A percentile compares a stretch with the other conserved stretches of the same genome.
phyloP scores from a whole-genome alignment of 2,888 invertebrate genomes.

The Ophonus ardosiacus region DNA sequence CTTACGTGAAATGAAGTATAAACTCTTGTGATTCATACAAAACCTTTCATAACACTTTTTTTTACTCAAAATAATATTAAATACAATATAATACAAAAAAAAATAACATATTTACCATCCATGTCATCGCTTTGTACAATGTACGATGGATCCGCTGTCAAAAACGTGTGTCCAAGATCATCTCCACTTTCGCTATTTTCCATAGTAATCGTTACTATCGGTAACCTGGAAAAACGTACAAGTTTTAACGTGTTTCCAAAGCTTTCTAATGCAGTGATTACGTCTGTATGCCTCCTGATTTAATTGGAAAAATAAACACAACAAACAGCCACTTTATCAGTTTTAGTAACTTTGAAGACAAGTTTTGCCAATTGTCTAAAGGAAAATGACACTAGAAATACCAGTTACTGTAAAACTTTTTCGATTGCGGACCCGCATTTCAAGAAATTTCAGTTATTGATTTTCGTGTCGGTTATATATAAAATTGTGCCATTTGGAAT shows the following conservation, averaged over 20 bases:
- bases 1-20: no score
- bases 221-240: constrained; percentile 26
- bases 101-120: constrained; percentile 72
- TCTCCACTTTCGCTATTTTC: constrained; percentile 81
- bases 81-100: no score
- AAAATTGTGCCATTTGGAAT: no score
- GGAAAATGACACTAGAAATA: neutral
- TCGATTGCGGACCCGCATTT: neutral
- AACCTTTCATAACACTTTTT: no score
- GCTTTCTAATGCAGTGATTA: neutral
- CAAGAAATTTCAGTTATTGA: no score
- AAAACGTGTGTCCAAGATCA: constrained; percentile 77
- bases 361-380: neutral
- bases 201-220: constrained; percentile 72
- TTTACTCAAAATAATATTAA: no score
- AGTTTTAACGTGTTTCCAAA: neutral
- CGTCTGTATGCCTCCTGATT: constrained; percentile 46
- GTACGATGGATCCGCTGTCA: constrained; percentile 75
- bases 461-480: no score
- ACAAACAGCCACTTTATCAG: neutral
- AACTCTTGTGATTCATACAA: no score
- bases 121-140: constrained; percentile 77
- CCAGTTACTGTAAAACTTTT: constrained; percentile 5
- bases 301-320: neutral
- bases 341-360: neutral